phyloP scores from a whole-genome alignment of 2,888 invertebrate genomes.

The Sturmia bella region DNA sequence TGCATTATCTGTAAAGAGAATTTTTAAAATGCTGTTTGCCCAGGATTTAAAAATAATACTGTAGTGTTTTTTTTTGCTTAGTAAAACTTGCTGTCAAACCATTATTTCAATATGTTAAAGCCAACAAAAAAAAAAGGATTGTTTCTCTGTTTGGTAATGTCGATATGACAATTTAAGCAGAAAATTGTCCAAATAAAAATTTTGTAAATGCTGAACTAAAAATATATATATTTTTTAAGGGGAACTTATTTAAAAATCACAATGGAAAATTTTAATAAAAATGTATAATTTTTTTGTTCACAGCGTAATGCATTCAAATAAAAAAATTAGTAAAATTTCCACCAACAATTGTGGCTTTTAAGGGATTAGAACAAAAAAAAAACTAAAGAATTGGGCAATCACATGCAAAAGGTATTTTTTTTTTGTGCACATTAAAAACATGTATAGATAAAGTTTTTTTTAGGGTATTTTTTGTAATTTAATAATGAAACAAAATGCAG shows the following conservation, averaged over 20 bases:
- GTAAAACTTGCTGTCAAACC: neutral
- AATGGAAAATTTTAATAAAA: conserved; percentile 3
- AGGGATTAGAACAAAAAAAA: neutral
- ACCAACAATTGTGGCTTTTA: neutral
- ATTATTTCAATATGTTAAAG: conserved; percentile 5
- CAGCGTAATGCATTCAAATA: too few relatives aligned
- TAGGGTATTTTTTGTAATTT: too few relatives aligned
- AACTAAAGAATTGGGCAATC: neutral
- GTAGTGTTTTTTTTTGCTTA: neutral
- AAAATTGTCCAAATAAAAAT: conserved; percentile 51
- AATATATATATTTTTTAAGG: neutral
- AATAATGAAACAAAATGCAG: too few relatives aligned
- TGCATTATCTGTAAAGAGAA: too few relatives aligned
- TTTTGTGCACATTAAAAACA: neutral
- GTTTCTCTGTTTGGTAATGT: neutral
- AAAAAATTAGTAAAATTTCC: too few relatives aligned
- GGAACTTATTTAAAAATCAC: conserved; percentile 24
- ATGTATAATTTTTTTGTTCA: neutral
- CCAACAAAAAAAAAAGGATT: neutral
- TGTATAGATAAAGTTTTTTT: too few relatives aligned
- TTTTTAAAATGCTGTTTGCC: too few relatives aligned
- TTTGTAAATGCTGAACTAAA: conserved; percentile 3
- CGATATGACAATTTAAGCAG: conserved; percentile 42
- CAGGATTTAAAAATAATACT: neutral
- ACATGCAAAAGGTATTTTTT: neutral